Base-by-base conservation (phyloP, 2,113 vertebrate species). In the Ciconia stormi region DNA sequence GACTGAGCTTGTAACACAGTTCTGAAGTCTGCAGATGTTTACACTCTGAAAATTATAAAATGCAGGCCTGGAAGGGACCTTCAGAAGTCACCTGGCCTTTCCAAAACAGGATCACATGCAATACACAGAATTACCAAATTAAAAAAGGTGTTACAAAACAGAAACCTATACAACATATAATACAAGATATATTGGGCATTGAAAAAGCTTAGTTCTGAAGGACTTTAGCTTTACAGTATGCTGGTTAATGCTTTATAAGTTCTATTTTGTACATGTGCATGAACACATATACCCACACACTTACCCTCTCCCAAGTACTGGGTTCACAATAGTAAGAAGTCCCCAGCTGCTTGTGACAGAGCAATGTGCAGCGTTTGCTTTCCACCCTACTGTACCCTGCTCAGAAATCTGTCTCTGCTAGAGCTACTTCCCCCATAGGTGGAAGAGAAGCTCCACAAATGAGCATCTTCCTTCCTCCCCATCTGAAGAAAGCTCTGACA, bases 131-230 rank as follows among this genome's bases (percentile, higher is more conserved):
- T 77, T 89, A 77, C 47, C 53, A 70, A 96, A 69, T 77, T 82
- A 16, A 29, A 82, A 90, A 85, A 91, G 47, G 14, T 95, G 71
- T 93, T 82, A 90, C 47, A 80, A 96, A 96, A 80, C 79, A n/a
- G n/a, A 86, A 82, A 93, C 67, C 72, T 93, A 90, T 93, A 96
- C 85, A 96, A 74, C 2, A 47, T 88, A 95, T 87, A 81, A 92
- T 74, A 97, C 82, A 96, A 93, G 71, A 73, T 53, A 40, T 50
- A 83, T 2, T 16, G 7, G 21, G 50, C 63, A 82, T 18, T 63
- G 53, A 40, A 73, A 90, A 93, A 63, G 16, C 78, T 86, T 82
- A 47, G 32, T 70, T 93, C 59, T 44, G 56, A 93, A 73, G 55
- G 3, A 32, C 34, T 89, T 93, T 2, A 82, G 46, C 34, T 93